Base-by-base conservation (phyloP, 2,888 invertebrate genomes). In the Aethes cnicana region DNA sequence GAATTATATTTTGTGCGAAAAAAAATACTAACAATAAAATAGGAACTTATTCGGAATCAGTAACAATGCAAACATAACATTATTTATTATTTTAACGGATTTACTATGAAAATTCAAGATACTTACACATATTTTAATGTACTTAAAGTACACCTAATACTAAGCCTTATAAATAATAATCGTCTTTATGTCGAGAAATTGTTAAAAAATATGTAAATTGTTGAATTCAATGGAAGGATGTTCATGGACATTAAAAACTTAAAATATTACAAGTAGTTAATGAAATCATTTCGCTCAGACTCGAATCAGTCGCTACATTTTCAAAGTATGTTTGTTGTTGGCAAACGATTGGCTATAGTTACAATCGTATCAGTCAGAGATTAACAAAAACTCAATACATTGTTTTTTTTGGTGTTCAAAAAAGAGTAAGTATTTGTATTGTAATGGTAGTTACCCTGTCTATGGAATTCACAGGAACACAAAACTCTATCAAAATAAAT, bases 1-100 rank as follows among this genome's bases (percentile, higher is more conserved):
- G 7, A 6, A 43, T 37, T 12, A 48, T 12, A 14, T 16, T 61
- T 64, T 64, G 64, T 64, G 64, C 62, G 61, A 44, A 49, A 55
- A 61, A 59, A 56, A 54, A 59, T 54, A 59, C 23, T 18, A 47
- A 43, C 26, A 23, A 56, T 53, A 41, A n/a, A 54, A 53, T 56
- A 56, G 58, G 56, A 58, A 54, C 56, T 54, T 39, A 55, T 42
- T 4, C 25, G 47, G 47, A 54, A 43, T 41, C 23, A 47, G 16
- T 18, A 49, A 26, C 16, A 35, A 18, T 37, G 33, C 39, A 42
- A 26, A 28, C 41, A 28, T 18, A 28, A 42, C 26, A 41, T 11
- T 14, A 4, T 5, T 4, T 21, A 30, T 11, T 14, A 20, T 8
- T 21, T 23, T 9, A 33, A 52, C 30, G 17, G 36, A 49, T 21